Evolutionary conservation across 2,888 invertebrate species (phyloP), one percentile per base, ranked within the genome.

Genomic region (Ornithoptera priamus): DNA sequence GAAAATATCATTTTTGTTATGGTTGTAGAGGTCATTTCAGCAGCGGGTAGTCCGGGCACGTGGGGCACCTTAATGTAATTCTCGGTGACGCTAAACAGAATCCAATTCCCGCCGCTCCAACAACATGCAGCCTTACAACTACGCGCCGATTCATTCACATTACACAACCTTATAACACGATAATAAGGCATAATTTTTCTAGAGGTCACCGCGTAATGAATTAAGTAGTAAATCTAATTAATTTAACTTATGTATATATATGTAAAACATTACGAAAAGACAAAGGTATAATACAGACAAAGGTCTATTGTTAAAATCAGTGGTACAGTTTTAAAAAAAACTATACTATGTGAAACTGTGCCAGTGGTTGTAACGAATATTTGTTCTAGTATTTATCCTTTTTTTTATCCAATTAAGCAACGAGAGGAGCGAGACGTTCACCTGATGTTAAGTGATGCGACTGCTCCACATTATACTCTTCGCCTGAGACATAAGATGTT

Each of bases 121-220:
- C 53, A 56, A 56, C 79, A 80, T 80, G 89, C 88, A 89, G 88
- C 90, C 90, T 85, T 90, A 89, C 81, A 89, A 89, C 81, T 75
- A 78, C 81, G 64, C 78, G 77, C 76, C 76, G 79, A 77, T 75
- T 76, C 72, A 74, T 73, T 67, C 72, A 72, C 75, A 72, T 88
- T 80, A 86, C 73, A 85, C 88, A 89, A 86, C 88, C 89, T 80
- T 90, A 89, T 79, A 74, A 74, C 76, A 76, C 71, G 76, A 78
- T 75, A 82, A 85, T 82, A 86, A 82, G 80, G 81, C 75, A 75
- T 76, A 74, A 65, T 58, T 64, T 68, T 60, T 22, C 42, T 62
- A 59, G 24, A 69, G 72, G 71, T 69, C 70, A 64, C 24, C 24
- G 72, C 69, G 63, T 24, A 71, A 72, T 72, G 39, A 65, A 62